Base-by-base conservation (phyloP, 2,113 vertebrate genomes). In the Lepisosteus oculatus region DNA sequence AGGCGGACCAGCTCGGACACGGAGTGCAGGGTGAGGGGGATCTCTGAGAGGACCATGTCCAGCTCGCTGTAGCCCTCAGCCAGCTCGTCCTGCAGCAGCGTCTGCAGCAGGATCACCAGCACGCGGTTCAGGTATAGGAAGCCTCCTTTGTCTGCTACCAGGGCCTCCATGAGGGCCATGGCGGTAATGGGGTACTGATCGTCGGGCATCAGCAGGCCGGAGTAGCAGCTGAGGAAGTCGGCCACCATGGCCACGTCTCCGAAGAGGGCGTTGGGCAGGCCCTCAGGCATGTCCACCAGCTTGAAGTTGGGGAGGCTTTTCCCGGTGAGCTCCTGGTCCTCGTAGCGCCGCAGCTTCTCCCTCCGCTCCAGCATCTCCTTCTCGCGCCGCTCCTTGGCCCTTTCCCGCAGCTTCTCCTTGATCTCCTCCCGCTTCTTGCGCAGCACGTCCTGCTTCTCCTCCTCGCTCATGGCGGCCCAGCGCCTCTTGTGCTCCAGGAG, bases 21-120 rank as follows among this genome's bases (percentile, higher is more conserved):
- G 0, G 97, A 98, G 80, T 99, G 96, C 82, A 98, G 78, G 0
- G 96, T 99, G 2, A 99, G 93, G 0, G 97, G 97, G 79, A 99
- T 98, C 87, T 99, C 97, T 0, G 96, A 98, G 3, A 99, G 84
- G 15, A 95, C 91, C 92, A 99, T 96, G 41, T 97, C 97, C 6
- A 99, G 86, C 74, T 99, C 97, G 3, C 92, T 94, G 71, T 99
- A 99, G 81, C 96, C 96, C 72, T 99, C 97, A 0, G 97, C 97
- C 61, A 98, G 93, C 83, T 99, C 97, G 13, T 99, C 97, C 79
- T 99, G 97, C 15, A 99, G 85, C 73, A 99, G 83, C 0, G 97
- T 98, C 85, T 98, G 96, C 8, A 99, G 85, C 43, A 99, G 90
- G 72, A 98, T 94, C 79, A 99, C 94, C 73, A 99, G 81, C 0